Percentiles rank a stretch among this genome's conserved stretches.
Conservation (phyloP, 2,888 invertebrate species). For the Zhengitettix transpicula region DNA sequence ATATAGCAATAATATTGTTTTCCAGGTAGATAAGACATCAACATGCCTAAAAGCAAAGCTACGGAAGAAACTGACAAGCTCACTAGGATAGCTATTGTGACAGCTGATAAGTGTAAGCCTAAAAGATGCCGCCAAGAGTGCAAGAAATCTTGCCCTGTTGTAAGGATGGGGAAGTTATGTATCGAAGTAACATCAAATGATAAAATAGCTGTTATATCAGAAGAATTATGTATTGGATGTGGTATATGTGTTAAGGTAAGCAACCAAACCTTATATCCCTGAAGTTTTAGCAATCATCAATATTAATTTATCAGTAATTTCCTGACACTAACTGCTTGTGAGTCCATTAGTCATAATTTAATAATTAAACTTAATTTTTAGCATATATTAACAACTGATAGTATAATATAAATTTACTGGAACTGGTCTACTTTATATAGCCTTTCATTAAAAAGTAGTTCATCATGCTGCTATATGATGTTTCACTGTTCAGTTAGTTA, state of each 20-base stretch:
- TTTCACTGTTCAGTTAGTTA: too few species aligned
- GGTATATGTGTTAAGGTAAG: conserved; percentile 96
- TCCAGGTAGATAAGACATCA: neutral
- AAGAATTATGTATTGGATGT: conserved; percentile 97
- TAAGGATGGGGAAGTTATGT: conserved; percentile 97
- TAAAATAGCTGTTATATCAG: conserved; percentile 93
- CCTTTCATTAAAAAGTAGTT: too few species aligned
- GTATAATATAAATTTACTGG: too few species aligned
- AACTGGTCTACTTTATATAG: too few species aligned
- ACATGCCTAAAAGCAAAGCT: conserved; percentile 52
- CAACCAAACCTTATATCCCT: neutral
- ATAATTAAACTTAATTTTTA: too few species aligned
- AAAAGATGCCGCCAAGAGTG: conserved; percentile 98
- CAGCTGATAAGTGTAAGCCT: conserved; percentile 95
- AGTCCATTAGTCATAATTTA: too few species aligned
- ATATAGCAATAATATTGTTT: too few species aligned
- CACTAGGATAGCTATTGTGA: conserved; percentile 95
- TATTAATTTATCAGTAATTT: too few species aligned
- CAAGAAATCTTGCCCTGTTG: conserved; percentile 96
- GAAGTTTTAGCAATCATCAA: too few species aligned
- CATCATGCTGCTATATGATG: too few species aligned
- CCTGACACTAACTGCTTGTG: too few species aligned
- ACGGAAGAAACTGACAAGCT: conserved; percentile 80
- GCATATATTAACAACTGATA: too few species aligned
- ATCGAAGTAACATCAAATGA: conserved; percentile 93